Conservation (phyloP, 1,140 invertebrate genomes). For the Wiebesia pumilae region DNA sequence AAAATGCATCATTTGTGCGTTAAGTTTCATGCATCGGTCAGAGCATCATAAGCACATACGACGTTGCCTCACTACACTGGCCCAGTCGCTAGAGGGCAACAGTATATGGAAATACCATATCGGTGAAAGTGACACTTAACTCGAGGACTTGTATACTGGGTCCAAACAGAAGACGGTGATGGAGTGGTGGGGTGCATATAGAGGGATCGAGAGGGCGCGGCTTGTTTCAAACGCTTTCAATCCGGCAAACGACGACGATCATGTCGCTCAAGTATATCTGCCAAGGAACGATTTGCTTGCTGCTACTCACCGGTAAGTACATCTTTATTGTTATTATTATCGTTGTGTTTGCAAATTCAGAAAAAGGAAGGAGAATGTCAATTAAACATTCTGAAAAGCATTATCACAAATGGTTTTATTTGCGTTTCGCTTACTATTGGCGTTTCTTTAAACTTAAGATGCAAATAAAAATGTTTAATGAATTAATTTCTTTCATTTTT, state of each 20-base stretch:
- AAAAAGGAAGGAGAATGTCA: too few relatives aligned
- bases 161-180: conserved; percentile 33
- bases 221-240: conserved; percentile 74
- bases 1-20: too few relatives aligned
- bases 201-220: conserved; percentile 75
- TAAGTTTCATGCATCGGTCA: too few relatives aligned
- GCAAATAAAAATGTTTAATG: too few relatives aligned
- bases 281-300: conserved; percentile 65
- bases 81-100: conserved; percentile 66
- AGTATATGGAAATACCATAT: conserved; percentile 63
- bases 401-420: too few relatives aligned
- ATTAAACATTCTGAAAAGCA: too few relatives aligned
- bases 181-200: conserved; percentile 74
- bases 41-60: too few relatives aligned
- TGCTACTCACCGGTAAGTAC: conserved; percentile 70
- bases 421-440: too few relatives aligned
- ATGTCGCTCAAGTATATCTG: conserved; percentile 72
- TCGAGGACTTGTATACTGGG: neutral
- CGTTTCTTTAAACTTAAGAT: too few relatives aligned
- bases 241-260: conserved; percentile 69
- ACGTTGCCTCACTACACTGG: neutral
- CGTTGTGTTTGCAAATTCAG: neutral
- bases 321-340: neutral
- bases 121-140: conserved; percentile 66
- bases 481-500: too few relatives aligned